Evolutionary conservation across 1,140 invertebrate species (phyloP).

Genomic region (Lepidurus packardi): DNA sequence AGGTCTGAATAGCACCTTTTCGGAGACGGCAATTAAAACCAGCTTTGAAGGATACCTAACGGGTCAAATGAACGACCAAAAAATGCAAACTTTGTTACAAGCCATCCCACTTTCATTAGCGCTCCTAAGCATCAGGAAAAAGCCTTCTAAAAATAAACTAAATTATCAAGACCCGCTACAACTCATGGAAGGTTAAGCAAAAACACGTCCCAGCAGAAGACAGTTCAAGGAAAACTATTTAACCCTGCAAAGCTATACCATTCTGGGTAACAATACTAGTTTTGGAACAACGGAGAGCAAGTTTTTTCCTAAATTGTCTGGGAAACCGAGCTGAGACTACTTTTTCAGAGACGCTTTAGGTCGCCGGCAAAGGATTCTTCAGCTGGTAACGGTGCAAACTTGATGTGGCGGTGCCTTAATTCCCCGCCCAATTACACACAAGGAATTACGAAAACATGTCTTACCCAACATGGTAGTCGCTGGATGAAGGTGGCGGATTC

Average conservation of each 20-base stretch:
- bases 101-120: not conserved
- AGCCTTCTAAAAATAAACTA: not conserved
- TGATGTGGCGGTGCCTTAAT: not conserved
- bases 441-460: constrained; percentile 38
- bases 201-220: too few species aligned
- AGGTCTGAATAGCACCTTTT: too few species aligned
- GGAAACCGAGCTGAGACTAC: not conserved
- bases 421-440: not conserved
- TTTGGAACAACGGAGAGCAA: not conserved
- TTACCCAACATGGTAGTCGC: constrained; percentile 73
- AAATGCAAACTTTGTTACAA: not conserved
- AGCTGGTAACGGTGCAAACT: not conserved
- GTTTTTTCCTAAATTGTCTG: not conserved
- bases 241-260: too few species aligned
- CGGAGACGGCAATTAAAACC: not conserved
- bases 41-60: not conserved
- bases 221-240: too few species aligned
- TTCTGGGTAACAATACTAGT: not conserved
- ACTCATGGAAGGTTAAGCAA: not conserved
- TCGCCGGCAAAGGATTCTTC: not conserved
- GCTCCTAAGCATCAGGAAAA: not conserved
- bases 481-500: constrained; percentile 75
- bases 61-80: not conserved
- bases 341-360: not conserved
- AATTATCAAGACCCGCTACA: not conserved